Evolutionary conservation across 2,797 vertebrate genomes (phyloP).

Genomic region (Etheostoma nigrum): DNA sequence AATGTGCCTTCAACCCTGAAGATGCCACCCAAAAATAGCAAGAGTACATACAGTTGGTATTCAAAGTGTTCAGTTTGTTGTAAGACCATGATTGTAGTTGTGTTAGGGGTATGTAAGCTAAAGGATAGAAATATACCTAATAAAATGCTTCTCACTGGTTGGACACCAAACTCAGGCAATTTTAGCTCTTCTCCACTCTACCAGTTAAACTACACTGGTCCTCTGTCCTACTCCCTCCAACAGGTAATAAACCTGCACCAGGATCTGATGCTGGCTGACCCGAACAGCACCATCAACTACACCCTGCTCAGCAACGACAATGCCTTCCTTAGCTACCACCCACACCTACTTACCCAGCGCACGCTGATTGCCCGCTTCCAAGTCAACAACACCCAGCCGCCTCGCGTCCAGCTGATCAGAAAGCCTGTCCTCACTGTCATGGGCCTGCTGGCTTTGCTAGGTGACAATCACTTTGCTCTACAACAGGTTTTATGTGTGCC

Average conservation of each 20-base stretch:
- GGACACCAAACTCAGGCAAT: not conserved
- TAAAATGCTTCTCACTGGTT: not conserved
- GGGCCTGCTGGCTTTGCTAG: constrained; percentile 94
- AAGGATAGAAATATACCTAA: not conserved
- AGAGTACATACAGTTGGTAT: too few species aligned
- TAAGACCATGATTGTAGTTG: too few species aligned
- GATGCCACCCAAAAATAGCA: too few species aligned
- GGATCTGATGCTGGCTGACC: constrained; percentile 85
- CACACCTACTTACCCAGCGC: constrained; percentile 93
- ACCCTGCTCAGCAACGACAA: constrained; percentile 97
- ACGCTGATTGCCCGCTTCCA: constrained; percentile 97
- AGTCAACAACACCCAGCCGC: constrained; percentile 93
- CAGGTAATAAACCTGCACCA: constrained; percentile 95
- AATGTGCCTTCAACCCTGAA: too few species aligned
- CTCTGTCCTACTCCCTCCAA: not conserved
- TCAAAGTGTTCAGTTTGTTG: too few species aligned
- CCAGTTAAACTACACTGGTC: not conserved
- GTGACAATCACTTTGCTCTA: constrained; percentile 70
- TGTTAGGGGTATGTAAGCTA: too few species aligned
- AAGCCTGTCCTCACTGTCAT: constrained; percentile 94
- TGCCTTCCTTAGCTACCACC: constrained; percentile 96
- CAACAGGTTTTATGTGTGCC: not conserved
- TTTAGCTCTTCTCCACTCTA: not conserved
- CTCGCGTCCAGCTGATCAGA: constrained; percentile 94
- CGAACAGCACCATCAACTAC: constrained; percentile 87